phyloP scores from a whole-genome alignment of 2,113 vertebrate species.

The Salvelinus sp. region DNA sequence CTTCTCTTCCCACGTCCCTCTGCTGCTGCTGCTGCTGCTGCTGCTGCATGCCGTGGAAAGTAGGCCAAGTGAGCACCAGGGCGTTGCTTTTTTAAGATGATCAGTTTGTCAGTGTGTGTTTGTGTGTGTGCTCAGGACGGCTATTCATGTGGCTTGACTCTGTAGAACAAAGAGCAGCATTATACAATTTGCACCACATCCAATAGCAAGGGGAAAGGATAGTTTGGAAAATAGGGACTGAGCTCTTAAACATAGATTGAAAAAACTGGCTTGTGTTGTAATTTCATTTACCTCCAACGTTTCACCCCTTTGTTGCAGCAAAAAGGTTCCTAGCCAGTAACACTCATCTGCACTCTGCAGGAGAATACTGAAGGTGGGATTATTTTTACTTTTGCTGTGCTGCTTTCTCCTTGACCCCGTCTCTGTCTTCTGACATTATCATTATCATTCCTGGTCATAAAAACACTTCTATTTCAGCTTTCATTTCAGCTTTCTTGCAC shows the following conservation, averaged over 20 bases:
- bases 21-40: slow-evolving; percentile 56
- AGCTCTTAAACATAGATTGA: slow-evolving; percentile 63
- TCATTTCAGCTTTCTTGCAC: background rate
- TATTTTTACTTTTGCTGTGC: slow-evolving; percentile 71
- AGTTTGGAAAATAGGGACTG: slow-evolving; percentile 63
- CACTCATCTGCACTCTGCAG: slow-evolving; percentile 59
- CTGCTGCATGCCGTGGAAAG: slow-evolving; percentile 68
- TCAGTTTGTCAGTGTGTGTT: slow-evolving; percentile 72
- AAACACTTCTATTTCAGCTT: slow-evolving; percentile 11
- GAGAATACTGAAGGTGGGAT: slow-evolving; percentile 60
- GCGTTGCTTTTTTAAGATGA: slow-evolving; percentile 77
- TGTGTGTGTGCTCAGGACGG: slow-evolving; percentile 66
- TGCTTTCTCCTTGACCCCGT: slow-evolving; percentile 68
- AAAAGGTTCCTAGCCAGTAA: slow-evolving; percentile 68
- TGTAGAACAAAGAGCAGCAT: slow-evolving; percentile 72
- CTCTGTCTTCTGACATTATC: slow-evolving; percentile 62
- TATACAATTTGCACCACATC: slow-evolving; percentile 74
- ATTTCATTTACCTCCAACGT: slow-evolving; percentile 70
- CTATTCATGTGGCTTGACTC: slow-evolving; percentile 73
- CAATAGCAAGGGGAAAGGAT: slow-evolving; percentile 56
- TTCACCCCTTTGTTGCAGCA: slow-evolving; percentile 69
- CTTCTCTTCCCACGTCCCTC: slow-evolving; percentile 70
- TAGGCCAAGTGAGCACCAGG: slow-evolving; percentile 76
- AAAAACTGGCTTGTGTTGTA: slow-evolving; percentile 65
- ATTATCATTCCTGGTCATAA: slow-evolving; percentile 73